phyloP scores from a whole-genome alignment of 2,797 vertebrate genomes.

The Erpetoichthys calabaricus region DNA sequence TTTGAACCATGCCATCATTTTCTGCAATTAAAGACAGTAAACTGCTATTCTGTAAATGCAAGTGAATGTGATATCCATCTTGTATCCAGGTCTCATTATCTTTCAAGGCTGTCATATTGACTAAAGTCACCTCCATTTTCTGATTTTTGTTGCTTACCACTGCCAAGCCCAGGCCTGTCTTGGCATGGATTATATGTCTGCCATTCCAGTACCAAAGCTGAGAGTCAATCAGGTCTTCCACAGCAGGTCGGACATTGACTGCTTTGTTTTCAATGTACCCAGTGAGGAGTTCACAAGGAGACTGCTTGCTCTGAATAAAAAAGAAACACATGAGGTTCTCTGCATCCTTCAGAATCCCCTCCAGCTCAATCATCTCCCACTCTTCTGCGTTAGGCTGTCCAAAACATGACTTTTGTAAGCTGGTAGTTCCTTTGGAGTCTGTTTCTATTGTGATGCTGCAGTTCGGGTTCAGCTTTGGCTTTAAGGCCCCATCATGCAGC shows the following conservation, averaged over 20 bases:
- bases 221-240: slow-evolving; percentile 6
- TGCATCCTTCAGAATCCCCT: not conserved
- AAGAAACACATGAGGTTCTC: slow-evolving; percentile 5
- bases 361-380: slow-evolving; percentile 4
- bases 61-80: not conserved
- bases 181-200: slow-evolving; percentile 3
- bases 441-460: not conserved
- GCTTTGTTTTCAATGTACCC: not conserved
- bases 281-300: slow-evolving; percentile 9
- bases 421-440: not conserved
- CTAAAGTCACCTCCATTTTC: not conserved
- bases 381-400: not conserved
- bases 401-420: not conserved
- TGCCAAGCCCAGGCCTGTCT: slow-evolving; percentile 1
- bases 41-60: not conserved
- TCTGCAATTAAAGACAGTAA: not conserved
- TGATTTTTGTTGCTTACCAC: not conserved
- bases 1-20: slow-evolving; percentile 5
- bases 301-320: slow-evolving; percentile 9
- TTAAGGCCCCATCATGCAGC: slow-evolving; percentile 1
- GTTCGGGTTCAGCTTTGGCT: not conserved
- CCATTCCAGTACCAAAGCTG: slow-evolving; percentile 13
- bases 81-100: slow-evolving; percentile 2
- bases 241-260: not conserved
- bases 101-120: not conserved